Percentiles rank a stretch among this genome's conserved stretches.
Evolutionary conservation across 2,888 invertebrate species (phyloP).

Genomic region (Netelia virgata): DNA sequence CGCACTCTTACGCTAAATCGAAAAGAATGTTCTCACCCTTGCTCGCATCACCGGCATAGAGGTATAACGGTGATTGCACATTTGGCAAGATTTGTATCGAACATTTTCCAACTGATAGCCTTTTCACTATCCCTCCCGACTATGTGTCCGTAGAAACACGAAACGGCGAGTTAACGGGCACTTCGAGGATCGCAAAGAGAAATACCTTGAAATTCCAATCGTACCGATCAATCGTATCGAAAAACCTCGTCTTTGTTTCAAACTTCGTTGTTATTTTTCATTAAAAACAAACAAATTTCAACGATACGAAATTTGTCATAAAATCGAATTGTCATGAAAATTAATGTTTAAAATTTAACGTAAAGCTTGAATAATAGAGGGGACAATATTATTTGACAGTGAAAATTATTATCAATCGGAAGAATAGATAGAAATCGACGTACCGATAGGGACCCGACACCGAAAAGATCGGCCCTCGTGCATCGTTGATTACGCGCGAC

Average conservation of each 20-base stretch:
- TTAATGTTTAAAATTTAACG: neutral
- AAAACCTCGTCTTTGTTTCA: neutral
- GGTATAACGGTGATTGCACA: slow-evolving; percentile 59
- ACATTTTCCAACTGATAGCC: slow-evolving; percentile 29
- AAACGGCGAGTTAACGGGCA: slow-evolving; percentile 5
- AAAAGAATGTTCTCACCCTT: slow-evolving; percentile 41
- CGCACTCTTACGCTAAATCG: slow-evolving; percentile 64
- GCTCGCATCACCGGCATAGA: neutral
- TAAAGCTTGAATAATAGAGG: neutral
- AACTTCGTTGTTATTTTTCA: neutral
- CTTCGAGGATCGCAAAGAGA: slow-evolving; percentile 7
- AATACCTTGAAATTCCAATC: neutral
- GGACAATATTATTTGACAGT: neutral
- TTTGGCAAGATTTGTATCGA: slow-evolving; percentile 62
- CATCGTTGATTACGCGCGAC: neutral
- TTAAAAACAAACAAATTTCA: neutral
- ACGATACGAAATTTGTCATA: neutral
- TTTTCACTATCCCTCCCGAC: neutral
- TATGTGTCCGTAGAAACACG: neutral
- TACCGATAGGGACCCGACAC: neutral
- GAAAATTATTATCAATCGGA: neutral
- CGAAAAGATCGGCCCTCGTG: slow-evolving; percentile 1
- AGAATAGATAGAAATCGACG: neutral
- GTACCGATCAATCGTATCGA: neutral
- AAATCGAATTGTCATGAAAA: too few relatives aligned